phyloP scores from a whole-genome alignment of 2,888 invertebrate species.

The Doris montereyensis region DNA sequence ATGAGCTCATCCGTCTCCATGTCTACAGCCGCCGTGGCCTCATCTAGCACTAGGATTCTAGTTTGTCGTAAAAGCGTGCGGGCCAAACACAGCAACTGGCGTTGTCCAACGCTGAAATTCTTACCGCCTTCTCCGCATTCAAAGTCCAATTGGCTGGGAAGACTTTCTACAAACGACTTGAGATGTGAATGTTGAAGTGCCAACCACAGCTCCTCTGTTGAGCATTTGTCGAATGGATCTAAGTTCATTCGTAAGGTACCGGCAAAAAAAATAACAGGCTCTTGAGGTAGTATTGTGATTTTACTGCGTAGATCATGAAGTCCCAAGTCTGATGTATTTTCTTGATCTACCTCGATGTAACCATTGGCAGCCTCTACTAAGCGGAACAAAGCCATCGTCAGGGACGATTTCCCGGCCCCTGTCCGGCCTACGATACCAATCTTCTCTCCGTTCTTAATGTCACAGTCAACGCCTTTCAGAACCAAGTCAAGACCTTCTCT shows the following conservation, averaged over 20 bases:
- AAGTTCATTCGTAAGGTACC: constrained; percentile 92
- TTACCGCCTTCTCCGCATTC: constrained; percentile 93
- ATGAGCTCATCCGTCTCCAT: constrained; percentile 76
- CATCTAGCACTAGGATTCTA: constrained; percentile 75
- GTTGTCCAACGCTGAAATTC: constrained; percentile 86
- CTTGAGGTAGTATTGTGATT: constrained; percentile 94
- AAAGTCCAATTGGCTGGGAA: constrained; percentile 85
- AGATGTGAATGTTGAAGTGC: constrained; percentile 92
- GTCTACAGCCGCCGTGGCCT: constrained; percentile 75
- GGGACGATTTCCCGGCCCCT: constrained; percentile 76
- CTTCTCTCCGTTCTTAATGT: constrained; percentile 31
- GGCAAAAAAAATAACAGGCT: constrained; percentile 95
- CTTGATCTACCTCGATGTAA: constrained; percentile 84
- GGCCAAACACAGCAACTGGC: constrained; percentile 89
- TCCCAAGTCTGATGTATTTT: constrained; percentile 77
- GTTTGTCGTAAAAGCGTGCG: constrained; percentile 89
- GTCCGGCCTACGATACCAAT: constrained; percentile 77
- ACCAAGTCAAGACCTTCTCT: constrained; percentile 35
- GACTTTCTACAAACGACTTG: constrained; percentile 85
- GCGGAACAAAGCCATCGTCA: constrained; percentile 84
- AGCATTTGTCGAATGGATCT: constrained; percentile 87
- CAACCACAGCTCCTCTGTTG: constrained; percentile 89
- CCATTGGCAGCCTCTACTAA: constrained; percentile 83
- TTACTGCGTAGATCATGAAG: constrained; percentile 83
- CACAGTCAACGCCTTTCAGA: constrained; percentile 17